phyloP scores from a whole-genome alignment of 53 echinoderm and acorn worm species.

The Arbacia lixula region DNA sequence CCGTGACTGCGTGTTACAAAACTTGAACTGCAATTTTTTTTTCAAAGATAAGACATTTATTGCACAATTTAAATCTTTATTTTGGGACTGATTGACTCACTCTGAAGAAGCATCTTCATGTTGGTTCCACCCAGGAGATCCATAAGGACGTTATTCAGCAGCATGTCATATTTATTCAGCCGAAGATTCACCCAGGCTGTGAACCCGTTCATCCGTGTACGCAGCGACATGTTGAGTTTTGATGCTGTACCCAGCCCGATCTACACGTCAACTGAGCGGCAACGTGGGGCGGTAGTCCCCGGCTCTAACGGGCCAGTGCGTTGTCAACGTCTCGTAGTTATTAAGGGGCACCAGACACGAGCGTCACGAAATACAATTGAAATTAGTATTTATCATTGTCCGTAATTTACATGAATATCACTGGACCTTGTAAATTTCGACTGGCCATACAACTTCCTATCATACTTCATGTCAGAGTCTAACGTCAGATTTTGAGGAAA shows the following conservation, averaged over 20 bases:
- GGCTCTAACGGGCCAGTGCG: background rate
- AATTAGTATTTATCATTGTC: background rate
- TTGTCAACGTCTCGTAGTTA: background rate
- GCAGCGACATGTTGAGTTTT: conserved; percentile 75
- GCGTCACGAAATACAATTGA: background rate
- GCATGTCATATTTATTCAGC: conserved; percentile 79
- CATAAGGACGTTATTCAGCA: conserved; percentile 91
- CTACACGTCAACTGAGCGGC: conserved; percentile 72
- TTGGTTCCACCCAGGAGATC: conserved; percentile 93
- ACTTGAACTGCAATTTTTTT: too few species aligned
- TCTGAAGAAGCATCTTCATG: conserved; percentile 92
- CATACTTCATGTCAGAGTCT: background rate
- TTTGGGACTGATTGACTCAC: conserved; percentile 60
- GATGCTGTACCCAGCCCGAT: too few species aligned
- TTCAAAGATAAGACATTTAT: too few species aligned
- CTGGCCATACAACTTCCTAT: too few species aligned
- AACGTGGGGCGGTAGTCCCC: background rate
- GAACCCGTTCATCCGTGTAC: conserved; percentile 85
- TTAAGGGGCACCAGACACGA: background rate
- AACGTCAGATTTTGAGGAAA: background rate
- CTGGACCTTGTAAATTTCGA: too few species aligned
- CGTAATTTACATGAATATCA: too few species aligned
- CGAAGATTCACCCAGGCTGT: conserved; percentile 92
- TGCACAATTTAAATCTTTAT: too few species aligned
- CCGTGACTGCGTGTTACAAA: background rate